A percentile compares a stretch with the other conserved stretches of the same genome.
Conservation (phyloP, 2,888 invertebrate species). For the Agriopis marginaria region DNA sequence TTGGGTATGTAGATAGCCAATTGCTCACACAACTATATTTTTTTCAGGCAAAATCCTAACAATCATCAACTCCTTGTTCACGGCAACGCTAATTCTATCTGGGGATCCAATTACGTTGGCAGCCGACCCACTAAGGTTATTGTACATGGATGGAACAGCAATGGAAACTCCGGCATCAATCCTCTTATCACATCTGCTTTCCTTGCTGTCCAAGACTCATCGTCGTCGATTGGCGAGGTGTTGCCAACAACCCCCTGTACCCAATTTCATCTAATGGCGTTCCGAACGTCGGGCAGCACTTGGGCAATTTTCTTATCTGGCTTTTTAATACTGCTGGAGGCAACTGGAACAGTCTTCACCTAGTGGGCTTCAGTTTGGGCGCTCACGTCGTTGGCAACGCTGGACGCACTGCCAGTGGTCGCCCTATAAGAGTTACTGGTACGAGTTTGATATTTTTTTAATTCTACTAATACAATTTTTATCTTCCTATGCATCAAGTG, state of each 20-base stretch:
- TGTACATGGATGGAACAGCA: too few relatives aligned
- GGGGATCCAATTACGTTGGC: constrained; percentile 57
- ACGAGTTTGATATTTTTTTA: not conserved
- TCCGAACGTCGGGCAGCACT: constrained; percentile 61
- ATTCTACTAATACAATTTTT: too few relatives aligned
- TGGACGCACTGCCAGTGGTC: constrained; percentile 61
- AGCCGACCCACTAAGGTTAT: too few relatives aligned
- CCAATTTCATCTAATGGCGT: constrained; percentile 57
- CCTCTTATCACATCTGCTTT: too few relatives aligned
- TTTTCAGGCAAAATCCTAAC: constrained; percentile 59
- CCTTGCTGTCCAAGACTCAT: constrained; percentile 63
- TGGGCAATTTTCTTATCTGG: constrained; percentile 70
- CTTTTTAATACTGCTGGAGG: constrained; percentile 66
- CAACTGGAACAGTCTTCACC: constrained; percentile 70
- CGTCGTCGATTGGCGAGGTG: constrained; percentile 67
- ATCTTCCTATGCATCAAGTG: too few relatives aligned
- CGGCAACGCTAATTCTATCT: constrained; percentile 58
- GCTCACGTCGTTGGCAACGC: too few relatives aligned
- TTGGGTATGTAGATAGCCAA: too few relatives aligned
- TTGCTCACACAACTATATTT: not conserved
- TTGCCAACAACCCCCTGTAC: constrained; percentile 58
- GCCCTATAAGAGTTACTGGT: constrained; percentile 69
- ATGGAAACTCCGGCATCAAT: too few relatives aligned
- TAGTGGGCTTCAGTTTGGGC: constrained; percentile 77
- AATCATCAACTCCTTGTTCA: constrained; percentile 57